Conservation (phyloP, 2,888 invertebrate species). For the Octonoba sinensis region DNA sequence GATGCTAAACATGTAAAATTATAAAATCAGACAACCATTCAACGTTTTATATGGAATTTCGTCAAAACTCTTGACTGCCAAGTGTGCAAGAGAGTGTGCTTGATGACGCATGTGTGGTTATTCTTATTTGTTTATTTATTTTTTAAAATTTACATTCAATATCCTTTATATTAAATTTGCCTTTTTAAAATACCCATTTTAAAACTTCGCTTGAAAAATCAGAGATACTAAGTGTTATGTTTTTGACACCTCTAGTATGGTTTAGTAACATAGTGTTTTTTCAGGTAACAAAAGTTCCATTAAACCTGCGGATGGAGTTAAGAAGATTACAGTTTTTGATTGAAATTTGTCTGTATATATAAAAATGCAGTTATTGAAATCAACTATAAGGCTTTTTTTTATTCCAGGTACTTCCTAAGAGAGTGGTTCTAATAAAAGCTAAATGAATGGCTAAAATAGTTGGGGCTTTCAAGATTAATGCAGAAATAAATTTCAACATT, state of each 20-base stretch:
- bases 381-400: conserved; percentile 38
- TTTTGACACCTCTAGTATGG: conserved; percentile 43
- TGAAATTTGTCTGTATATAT: conserved; percentile 10
- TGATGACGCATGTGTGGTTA: conserved; percentile 10
- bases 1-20: too few relatives aligned
- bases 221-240: conserved; percentile 19
- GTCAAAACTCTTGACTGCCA: conserved; percentile 29
- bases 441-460: too few relatives aligned
- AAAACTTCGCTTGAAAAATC: too few relatives aligned
- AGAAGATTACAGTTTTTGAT: conserved; percentile 36
- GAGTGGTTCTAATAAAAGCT: conserved; percentile 2
- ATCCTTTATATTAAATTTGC: too few relatives aligned
- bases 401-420: conserved; percentile 46
- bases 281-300: conserved; percentile 49
- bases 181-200: too few relatives aligned
- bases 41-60: too few relatives aligned
- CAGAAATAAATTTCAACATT: too few relatives aligned
- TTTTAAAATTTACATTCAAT: too few relatives aligned
- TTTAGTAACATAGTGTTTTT: conserved; percentile 60
- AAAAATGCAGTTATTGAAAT: conserved; percentile 19
- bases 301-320: conserved; percentile 9
- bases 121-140: neutral
- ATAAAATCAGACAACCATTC: too few relatives aligned
- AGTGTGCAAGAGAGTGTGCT: conserved; percentile 8
- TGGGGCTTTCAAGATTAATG: too few relatives aligned